A percentile compares a stretch with the other conserved stretches of the same genome.
These are phyloP conservation scores for Dasyprocta punctata DNA, from an alignment of 2,113 vertebrate species.

Conservation along the genomic window DNA sequence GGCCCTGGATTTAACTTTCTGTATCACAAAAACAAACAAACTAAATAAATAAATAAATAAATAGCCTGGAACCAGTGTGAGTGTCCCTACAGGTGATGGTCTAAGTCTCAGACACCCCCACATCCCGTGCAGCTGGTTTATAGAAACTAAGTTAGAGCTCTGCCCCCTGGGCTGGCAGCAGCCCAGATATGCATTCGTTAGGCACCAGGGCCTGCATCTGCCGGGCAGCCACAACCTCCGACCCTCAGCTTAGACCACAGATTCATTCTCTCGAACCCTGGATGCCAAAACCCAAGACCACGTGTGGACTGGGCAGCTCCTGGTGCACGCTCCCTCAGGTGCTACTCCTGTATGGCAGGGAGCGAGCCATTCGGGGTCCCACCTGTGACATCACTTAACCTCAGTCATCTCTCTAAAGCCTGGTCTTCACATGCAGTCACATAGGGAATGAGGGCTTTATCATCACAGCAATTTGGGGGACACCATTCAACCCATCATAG, in stretches of 20 bases:
- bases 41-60: background rate
- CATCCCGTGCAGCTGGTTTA: background rate
- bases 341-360: background rate
- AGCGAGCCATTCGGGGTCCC: background rate
- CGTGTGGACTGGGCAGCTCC: background rate
- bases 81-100: background rate
- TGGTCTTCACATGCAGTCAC: background rate
- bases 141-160: background rate
- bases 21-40: background rate
- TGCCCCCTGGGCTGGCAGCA: background rate
- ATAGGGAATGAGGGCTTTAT: fast-evolving
- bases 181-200: background rate
- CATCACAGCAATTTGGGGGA: fast-evolving
- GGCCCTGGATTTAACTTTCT: background rate
- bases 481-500: fast-evolving
- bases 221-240: background rate
- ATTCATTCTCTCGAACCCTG: background rate
- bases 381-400: background rate
- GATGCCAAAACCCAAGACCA: background rate
- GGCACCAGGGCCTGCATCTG: background rate
- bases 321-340: background rate
- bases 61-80: background rate
- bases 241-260: background rate
- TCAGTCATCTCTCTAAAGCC: background rate
- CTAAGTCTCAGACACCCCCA: background rate